A percentile compares a stretch with the other conserved stretches of the same genome.
phyloP scores from a whole-genome alignment of 2,888 invertebrate genomes.

The Hylaea fasciaria region DNA sequence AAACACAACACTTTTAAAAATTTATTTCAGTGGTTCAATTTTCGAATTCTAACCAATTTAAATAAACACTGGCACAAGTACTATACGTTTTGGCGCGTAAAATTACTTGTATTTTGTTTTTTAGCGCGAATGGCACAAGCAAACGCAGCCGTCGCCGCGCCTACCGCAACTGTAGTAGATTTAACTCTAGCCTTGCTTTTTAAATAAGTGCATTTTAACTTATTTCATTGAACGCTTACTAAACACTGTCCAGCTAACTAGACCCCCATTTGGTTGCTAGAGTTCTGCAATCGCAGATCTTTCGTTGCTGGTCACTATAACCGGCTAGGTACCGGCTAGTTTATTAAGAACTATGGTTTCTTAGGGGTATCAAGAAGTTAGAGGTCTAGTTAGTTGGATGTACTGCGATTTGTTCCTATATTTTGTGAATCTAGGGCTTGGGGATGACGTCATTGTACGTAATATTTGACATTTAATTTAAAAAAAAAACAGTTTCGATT shows the following conservation, averaged over 20 bases:
- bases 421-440: slow-evolving; percentile 9
- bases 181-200: slow-evolving; percentile 58
- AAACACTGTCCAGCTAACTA: slow-evolving; percentile 11
- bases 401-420: slow-evolving; percentile 9
- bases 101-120: slow-evolving; percentile 62
- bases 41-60: slow-evolving; percentile 45
- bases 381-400: slow-evolving; percentile 19
- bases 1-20: slow-evolving; percentile 55
- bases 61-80: slow-evolving; percentile 60
- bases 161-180: slow-evolving; percentile 57
- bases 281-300: slow-evolving; percentile 20
- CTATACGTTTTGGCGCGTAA: slow-evolving; percentile 58
- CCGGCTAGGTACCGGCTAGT: slow-evolving; percentile 8
- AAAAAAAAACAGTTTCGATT: not conserved
- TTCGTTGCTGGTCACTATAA: slow-evolving; percentile 12
- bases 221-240: slow-evolving; percentile 43
- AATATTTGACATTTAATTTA: slow-evolving; percentile 8
- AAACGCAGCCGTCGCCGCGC: slow-evolving; percentile 63
- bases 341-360: slow-evolving; percentile 17
- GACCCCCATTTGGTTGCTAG: not conserved
- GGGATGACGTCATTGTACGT: slow-evolving; percentile 23
- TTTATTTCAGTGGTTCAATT: slow-evolving; percentile 51
- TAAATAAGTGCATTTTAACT: slow-evolving; percentile 45
- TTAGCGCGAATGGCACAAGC: slow-evolving; percentile 43
- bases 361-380: not conserved